Evolutionary conservation across 2,888 invertebrate genomes (phyloP).

Genomic region (Oasisia sp.): DNA sequence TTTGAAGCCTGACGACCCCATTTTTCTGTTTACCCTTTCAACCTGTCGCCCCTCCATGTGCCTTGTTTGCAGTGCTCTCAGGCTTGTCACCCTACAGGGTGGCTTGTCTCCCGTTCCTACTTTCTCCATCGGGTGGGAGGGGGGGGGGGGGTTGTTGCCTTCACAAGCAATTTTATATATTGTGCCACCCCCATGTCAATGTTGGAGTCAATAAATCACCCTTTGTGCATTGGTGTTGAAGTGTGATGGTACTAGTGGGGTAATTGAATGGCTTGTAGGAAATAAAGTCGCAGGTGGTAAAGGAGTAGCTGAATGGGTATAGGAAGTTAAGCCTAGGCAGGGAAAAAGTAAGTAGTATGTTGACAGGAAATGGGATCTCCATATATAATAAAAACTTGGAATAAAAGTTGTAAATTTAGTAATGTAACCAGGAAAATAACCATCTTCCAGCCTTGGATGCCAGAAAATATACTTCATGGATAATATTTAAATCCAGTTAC

Average conservation of each 20-base stretch:
- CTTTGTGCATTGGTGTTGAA: neutral
- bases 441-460: neutral
- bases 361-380: neutral
- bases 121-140: neutral
- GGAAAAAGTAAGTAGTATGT: neutral
- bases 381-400: neutral
- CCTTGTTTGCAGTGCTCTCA: slow-evolving; percentile 12
- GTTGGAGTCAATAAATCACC: neutral
- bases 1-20: neutral
- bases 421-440: neutral
- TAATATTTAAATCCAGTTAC: too few species aligned
- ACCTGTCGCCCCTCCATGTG: neutral
- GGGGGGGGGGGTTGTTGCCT: neutral
- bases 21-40: slow-evolving; percentile 6
- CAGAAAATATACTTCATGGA: too few species aligned
- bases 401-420: neutral
- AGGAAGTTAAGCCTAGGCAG: neutral
- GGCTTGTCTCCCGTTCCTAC: neutral
- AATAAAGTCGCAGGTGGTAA: neutral
- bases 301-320: neutral
- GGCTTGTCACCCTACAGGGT: neutral
- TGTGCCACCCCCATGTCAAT: neutral
- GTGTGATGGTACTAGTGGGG: neutral
- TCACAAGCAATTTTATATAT: neutral
- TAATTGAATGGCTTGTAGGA: neutral